Conservation (phyloP, 2,797 vertebrate species). For the Podargus strigoides region DNA sequence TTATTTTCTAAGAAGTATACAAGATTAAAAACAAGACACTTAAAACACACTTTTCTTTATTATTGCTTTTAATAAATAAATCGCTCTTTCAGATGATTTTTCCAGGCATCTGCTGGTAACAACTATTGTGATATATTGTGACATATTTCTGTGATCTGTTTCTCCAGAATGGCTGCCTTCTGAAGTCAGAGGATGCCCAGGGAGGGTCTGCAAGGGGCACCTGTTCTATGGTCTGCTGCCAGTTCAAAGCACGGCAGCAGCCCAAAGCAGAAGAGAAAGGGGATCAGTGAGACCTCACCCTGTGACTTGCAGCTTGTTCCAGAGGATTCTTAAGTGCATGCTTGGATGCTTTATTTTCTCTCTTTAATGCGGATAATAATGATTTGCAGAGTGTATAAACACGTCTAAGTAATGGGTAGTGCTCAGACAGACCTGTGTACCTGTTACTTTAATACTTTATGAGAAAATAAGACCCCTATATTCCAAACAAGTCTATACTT, state of each 20-base stretch:
- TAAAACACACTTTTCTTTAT: neutral
- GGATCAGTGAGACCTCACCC: neutral
- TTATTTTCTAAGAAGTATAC: neutral
- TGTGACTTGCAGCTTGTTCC: neutral
- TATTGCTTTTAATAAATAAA: neutral
- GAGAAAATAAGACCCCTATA: neutral
- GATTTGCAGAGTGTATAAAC: neutral
- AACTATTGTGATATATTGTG: neutral
- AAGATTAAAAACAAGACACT: neutral
- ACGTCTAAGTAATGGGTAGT: neutral
- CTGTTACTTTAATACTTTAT: neutral
- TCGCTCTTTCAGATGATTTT: neutral
- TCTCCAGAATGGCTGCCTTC: neutral
- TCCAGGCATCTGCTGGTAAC: neutral
- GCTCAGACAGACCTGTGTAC: neutral
- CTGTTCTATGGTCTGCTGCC: neutral
- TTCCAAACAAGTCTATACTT: neutral
- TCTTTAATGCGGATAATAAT: neutral
- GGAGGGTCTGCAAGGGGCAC: neutral
- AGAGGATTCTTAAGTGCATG: neutral
- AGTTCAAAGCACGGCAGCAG: neutral
- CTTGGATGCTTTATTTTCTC: neutral
- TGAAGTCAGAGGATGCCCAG: neutral
- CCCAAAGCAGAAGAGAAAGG: neutral
- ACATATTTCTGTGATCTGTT: accelerated